Conservation (phyloP, 37 sponge, comb jelly and placozoan genomes). For the Crambe crambe region DNA sequence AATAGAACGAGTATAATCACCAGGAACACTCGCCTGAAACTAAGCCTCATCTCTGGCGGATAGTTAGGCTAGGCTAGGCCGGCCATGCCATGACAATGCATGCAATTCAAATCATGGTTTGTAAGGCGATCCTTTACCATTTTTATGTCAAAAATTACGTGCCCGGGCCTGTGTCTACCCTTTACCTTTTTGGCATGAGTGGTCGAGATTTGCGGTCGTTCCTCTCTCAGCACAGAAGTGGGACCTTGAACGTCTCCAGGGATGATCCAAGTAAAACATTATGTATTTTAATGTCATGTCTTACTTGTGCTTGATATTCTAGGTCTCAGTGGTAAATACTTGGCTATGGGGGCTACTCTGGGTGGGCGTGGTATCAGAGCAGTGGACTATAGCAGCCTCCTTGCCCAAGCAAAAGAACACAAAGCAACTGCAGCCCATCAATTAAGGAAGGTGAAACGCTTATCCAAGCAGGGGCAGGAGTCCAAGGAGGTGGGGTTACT, state of each 20-base stretch:
- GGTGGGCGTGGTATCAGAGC: not conserved
- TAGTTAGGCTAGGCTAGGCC: not conserved
- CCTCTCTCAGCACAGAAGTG: constrained; percentile 24
- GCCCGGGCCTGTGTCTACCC: too few species aligned
- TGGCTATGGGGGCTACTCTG: not conserved
- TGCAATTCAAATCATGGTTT: too few species aligned
- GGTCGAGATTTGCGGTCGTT: constrained; percentile 61
- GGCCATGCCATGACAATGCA: not conserved
- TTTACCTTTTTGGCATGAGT: constrained; percentile 51
- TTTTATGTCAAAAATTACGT: not conserved
- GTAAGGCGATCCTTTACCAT: not conserved
- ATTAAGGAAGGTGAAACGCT: constrained; percentile 11
- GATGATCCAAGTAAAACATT: not conserved
- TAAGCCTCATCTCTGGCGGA: not conserved
- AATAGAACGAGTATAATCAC: not conserved
- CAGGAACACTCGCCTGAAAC: constrained; percentile 1
- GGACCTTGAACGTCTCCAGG: constrained; percentile 14
- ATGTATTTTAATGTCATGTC: not conserved
- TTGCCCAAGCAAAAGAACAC: not conserved
- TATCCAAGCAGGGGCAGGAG: constrained; percentile 27
- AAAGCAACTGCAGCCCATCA: constrained; percentile 13
- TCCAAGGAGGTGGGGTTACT: constrained; percentile 35
- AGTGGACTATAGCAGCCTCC: constrained; percentile 51
- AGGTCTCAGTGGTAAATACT: not conserved
- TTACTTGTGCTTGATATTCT: not conserved